A percentile compares a stretch with the other conserved stretches of the same genome.
Evolutionary conservation across 2,797 vertebrate species (phyloP).

Genomic region (Poeciliopsis paucimaculata): DNA sequence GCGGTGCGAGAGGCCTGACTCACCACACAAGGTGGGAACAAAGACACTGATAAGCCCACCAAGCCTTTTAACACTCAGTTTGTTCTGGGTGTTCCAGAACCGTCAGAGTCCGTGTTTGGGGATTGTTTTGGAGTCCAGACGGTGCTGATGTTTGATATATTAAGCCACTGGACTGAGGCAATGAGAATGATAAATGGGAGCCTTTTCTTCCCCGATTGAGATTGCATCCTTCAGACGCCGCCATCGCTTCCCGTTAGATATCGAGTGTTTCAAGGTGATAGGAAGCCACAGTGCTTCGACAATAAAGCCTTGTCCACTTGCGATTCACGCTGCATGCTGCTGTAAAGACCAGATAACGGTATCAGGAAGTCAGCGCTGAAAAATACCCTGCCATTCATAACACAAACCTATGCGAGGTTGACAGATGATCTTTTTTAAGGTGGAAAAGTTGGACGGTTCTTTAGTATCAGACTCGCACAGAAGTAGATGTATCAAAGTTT

Average conservation of each 20-base stretch:
- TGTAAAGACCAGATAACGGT: not conserved
- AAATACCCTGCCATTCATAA: not conserved
- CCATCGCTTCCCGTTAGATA: not conserved
- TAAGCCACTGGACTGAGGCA: slow-evolving; percentile 2
- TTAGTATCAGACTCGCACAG: not conserved
- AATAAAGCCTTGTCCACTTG: slow-evolving; percentile 5
- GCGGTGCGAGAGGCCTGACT: slow-evolving; percentile 12
- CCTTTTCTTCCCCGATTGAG: not conserved
- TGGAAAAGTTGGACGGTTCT: not conserved
- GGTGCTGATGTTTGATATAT: slow-evolving; percentile 2
- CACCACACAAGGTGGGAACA: slow-evolving; percentile 12
- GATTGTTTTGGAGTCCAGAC: slow-evolving; percentile 7
- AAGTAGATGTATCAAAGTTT: not conserved
- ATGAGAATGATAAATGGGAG: not conserved
- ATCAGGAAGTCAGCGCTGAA: slow-evolving; percentile 2
- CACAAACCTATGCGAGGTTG: not conserved
- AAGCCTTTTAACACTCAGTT: slow-evolving; percentile 4
- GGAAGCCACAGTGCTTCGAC: not conserved
- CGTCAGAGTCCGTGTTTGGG: not conserved
- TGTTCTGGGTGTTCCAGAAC: slow-evolving; percentile 4
- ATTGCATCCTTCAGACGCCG: slow-evolving; percentile 4
- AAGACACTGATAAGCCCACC: slow-evolving; percentile 8
- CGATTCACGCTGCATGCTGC: slow-evolving; percentile 3
- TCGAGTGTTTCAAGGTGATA: not conserved
- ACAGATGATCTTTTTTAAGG: not conserved